Base-by-base conservation (phyloP, 2,113 vertebrate species). In the Sprattus sprattus region DNA sequence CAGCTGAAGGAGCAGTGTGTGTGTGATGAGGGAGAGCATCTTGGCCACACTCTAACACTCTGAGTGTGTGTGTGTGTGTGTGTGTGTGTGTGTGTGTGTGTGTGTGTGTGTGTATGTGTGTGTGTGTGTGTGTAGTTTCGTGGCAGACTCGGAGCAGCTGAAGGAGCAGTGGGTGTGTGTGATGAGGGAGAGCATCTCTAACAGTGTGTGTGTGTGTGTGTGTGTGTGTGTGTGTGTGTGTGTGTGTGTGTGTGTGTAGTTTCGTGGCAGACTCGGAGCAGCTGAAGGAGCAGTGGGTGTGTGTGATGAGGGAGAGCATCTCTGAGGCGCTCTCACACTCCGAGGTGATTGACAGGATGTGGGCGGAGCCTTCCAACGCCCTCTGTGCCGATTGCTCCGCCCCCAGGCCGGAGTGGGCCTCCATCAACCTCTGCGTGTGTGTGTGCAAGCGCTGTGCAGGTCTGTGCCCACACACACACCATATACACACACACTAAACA, bases 381-480 rank as follows among this genome's bases (percentile, higher is more conserved):
- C 84, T 85, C 87, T 99, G 98, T n/a, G 97, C 97, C 0, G 98
- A 99, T 93, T 99, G 98, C 0, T 91, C 93, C 0, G 90, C 95
- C 0, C 81, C 93, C 4, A 94, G 95, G 20, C 98, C 98, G 0
- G 98, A 98, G 57, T 99, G 98, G 98, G 98, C 96, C 1, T 96
- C 98, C 85, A 95, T 99, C 94, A 99, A 99, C 91, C 95, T 99
- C 90, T 96, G 97, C 0, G 94, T 99, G 0, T 97, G 98, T 90
- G 95, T 99, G 92, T 99, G 98, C 94, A 99, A 98, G 89, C 92
- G 93, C 87, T 99, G 98, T 4, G 98, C 98, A 95, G 98, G 98
- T 99, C 87, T 81, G 92, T 89, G 71, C 45, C 6, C 60, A 67
- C 2, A 3, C 10, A 39, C 39, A 39, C 39, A 39, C 39, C 39